Conservation (phyloP, 2,888 invertebrate genomes). For the Pollenia griseotomentosa region DNA sequence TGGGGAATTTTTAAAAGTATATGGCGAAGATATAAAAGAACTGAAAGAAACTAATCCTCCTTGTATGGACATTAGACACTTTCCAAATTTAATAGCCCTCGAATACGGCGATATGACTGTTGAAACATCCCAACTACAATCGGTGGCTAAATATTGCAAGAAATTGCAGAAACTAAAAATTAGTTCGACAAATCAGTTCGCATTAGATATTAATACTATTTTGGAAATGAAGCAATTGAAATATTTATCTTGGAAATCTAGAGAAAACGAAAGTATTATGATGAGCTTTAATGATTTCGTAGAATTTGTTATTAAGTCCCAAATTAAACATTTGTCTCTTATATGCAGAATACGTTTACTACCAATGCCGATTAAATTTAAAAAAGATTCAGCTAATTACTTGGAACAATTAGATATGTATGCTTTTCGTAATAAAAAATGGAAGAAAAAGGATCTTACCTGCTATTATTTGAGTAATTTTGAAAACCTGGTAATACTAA, state of each 20-base stretch:
- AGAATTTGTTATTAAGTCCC: not conserved
- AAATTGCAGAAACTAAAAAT: not conserved
- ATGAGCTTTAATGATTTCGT: not conserved
- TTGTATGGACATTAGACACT: not conserved
- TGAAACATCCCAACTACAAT: not conserved
- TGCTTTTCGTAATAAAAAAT: not conserved
- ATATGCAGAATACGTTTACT: not conserved
- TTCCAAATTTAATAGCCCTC: not conserved
- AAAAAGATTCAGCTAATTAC: not conserved
- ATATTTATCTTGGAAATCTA: not conserved
- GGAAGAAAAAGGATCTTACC: not conserved
- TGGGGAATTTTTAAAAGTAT: constrained; percentile 16
- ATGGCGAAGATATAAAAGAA: not conserved
- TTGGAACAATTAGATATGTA: constrained; percentile 22
- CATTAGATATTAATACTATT: not conserved
- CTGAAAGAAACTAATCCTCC: not conserved
- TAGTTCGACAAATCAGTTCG: no score
- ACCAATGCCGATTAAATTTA: not conserved
- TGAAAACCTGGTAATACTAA: constrained; percentile 17
- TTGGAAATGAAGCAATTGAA: not conserved
- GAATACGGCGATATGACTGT: constrained; percentile 2
- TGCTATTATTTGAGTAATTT: not conserved
- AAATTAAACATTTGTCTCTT: not conserved
- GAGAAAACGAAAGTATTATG: no score
- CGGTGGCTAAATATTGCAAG: constrained; percentile 1